phyloP scores from a whole-genome alignment of 2,797 vertebrate genomes.

The Lophius americanus region DNA sequence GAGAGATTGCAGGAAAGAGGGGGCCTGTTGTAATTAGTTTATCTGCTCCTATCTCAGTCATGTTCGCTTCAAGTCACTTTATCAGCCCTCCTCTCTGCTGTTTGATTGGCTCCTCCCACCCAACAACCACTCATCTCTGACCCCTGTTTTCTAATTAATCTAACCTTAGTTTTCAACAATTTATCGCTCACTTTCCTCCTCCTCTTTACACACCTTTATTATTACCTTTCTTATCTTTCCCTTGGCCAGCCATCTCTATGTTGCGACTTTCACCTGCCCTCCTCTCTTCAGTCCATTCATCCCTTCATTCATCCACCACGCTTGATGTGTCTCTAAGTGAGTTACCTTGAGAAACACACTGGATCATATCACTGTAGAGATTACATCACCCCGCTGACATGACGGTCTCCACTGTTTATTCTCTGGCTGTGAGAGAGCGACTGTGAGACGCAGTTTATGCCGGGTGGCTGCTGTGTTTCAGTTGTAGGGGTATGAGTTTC shows the following conservation, averaged over 20 bases:
- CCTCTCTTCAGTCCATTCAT: constrained; percentile 49
- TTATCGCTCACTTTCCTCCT: background rate
- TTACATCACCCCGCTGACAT: constrained; percentile 60
- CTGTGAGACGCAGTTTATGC: constrained; percentile 2
- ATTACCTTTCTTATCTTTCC: background rate
- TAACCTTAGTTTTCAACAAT: background rate
- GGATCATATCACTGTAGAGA: constrained; percentile 59
- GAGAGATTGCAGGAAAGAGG: constrained; percentile 74
- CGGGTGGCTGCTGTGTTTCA: constrained; percentile 2
- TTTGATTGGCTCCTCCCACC: constrained; percentile 9
- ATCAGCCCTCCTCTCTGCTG: constrained; percentile 5
- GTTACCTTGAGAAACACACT: constrained; percentile 67
- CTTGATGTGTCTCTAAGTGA: constrained; percentile 68
- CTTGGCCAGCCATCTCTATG: constrained; percentile 23
- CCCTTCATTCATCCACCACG: constrained; percentile 47
- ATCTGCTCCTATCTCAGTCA: constrained; percentile 51
- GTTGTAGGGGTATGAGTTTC: constrained; percentile 22
- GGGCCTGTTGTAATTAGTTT: constrained; percentile 68
- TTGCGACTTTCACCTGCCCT: constrained; percentile 1
- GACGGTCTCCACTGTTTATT: constrained; percentile 47
- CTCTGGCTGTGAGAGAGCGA: constrained; percentile 21
- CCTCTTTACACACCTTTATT: background rate
- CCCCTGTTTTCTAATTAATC: background rate
- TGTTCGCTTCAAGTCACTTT: constrained; percentile 17
- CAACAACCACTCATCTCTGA: background rate